Evolutionary conservation across 2,888 invertebrate species (phyloP), one percentile per base, ranked within the genome.

Genomic region (Drosophila quasianomalipes): DNA sequence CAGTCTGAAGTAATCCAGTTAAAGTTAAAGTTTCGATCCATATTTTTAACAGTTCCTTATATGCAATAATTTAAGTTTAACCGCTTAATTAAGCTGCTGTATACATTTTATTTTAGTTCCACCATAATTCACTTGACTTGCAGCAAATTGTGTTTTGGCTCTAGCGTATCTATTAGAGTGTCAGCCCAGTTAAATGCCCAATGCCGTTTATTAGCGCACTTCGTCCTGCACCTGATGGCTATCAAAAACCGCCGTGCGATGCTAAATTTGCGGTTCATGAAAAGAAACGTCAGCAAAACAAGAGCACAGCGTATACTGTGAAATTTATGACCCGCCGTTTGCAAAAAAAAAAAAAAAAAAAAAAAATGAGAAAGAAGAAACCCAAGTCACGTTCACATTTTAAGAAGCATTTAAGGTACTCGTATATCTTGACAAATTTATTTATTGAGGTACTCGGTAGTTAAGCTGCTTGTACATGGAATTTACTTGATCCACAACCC

Each of bases 181-280:
- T 67, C 51, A 70, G 58, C 57, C 54, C 65, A 74, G 73, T 75
- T 76, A 82, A 87, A 82, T 81, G 81, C 72, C 70, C 68, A 79
- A 81, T 83, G 85, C 73, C 83, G 70, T 85, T 83, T 87, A 85
- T 85, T 85, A 87, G 83, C 67, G 53, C 79, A 67, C 71, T 79
- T 72, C 75, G 59, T 75, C 60, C 77, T 74, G 83, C 69, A 74
- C 62, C 59, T 62, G 82, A 76, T 74, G 74, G 74, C 78, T 74
- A 80, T 74, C 83, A 85, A 78, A 74, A 82, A 80, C 54, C 88
- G 81, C 79, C 60, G 58, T 70, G 80, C 74, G 83, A 67, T 74
- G 83, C 85, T 83, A 80, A 85, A 88, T 88, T 85, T 80, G 76
- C 76, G 76, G 75, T 75, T 80, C 71, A 67, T 85, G 89, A 85